Conservation (phyloP, 2,797 vertebrate genomes). For the Poecilia picta region DNA sequence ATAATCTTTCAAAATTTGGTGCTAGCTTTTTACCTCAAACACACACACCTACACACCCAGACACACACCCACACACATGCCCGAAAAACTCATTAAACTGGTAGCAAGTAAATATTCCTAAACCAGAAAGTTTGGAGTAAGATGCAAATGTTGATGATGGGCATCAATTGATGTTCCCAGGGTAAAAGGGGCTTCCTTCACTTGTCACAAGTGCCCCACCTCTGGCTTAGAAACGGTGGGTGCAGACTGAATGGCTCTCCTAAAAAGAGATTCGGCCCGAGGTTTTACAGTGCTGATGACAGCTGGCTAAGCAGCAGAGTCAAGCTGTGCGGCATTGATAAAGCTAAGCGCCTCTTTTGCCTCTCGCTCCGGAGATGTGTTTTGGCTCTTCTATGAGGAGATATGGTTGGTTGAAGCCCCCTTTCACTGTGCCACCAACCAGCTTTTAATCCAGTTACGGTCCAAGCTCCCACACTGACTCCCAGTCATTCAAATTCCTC, state of each 20-base stretch:
- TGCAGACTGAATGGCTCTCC: constrained; percentile 26
- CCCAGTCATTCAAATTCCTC: constrained; percentile 18
- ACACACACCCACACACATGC: not conserved
- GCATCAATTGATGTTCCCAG: not conserved
- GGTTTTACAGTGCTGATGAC: constrained; percentile 40
- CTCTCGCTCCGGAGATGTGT: constrained; percentile 56
- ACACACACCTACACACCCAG: not conserved
- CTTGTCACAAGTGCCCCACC: constrained; percentile 45
- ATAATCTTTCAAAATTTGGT: not conserved
- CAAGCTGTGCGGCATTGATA: constrained; percentile 76
- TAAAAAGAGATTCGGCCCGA: constrained; percentile 43
- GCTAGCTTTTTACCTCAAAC: not conserved
- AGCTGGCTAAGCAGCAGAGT: constrained; percentile 56
- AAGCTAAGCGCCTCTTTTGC: constrained; percentile 56
- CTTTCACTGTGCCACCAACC: constrained; percentile 49
- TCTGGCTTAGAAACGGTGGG: constrained; percentile 29
- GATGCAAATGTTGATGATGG: constrained; percentile 41
- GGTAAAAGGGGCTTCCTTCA: constrained; percentile 26
- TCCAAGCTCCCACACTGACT: constrained; percentile 24
- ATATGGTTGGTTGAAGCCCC: constrained; percentile 47
- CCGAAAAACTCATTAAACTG: not conserved
- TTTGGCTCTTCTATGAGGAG: constrained; percentile 59
- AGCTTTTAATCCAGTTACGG: constrained; percentile 62
- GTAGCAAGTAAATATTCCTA: not conserved
- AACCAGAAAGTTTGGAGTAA: constrained; percentile 32